A percentile compares a stretch with the other conserved stretches of the same genome.
Evolutionary conservation across 2,797 vertebrate species (phyloP).

Genomic region (Falco concolor): DNA sequence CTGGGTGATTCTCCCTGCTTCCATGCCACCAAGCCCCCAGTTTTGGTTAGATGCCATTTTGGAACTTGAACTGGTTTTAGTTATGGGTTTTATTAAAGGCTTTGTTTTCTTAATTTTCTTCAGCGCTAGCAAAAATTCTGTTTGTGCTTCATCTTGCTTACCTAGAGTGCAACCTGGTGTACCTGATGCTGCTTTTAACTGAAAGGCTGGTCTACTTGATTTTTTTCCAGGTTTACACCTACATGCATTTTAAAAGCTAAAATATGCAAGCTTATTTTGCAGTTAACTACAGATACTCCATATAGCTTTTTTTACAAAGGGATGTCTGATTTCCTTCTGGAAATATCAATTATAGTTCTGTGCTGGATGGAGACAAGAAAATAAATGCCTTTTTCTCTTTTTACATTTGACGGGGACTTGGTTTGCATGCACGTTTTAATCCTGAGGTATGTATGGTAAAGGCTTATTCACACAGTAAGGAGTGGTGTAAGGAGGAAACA

Average conservation of each 20-base stretch:
- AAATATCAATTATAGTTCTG: background rate
- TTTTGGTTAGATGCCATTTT: background rate
- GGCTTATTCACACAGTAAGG: background rate
- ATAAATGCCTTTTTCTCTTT: background rate
- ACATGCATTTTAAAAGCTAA: background rate
- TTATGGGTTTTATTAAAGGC: background rate
- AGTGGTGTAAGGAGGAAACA: background rate
- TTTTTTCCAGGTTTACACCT: background rate
- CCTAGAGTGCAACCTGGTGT: accelerated
- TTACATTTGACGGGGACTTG: background rate
- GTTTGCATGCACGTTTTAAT: background rate
- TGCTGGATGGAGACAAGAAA: background rate
- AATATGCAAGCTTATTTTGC: background rate
- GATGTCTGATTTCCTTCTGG: background rate
- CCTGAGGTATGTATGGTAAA: background rate
- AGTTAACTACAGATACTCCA: background rate
- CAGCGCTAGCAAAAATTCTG: background rate
- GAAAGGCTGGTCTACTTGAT: background rate
- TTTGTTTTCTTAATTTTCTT: background rate
- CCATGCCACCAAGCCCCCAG: background rate
- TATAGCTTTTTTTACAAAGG: background rate
- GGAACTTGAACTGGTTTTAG: background rate
- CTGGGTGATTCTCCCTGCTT: background rate
- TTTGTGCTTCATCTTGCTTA: background rate
- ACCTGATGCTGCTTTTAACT: background rate